Evolutionary conservation across 2,797 vertebrate species (phyloP).

Genomic region (Acrossocheilus wenchowensis): DNA sequence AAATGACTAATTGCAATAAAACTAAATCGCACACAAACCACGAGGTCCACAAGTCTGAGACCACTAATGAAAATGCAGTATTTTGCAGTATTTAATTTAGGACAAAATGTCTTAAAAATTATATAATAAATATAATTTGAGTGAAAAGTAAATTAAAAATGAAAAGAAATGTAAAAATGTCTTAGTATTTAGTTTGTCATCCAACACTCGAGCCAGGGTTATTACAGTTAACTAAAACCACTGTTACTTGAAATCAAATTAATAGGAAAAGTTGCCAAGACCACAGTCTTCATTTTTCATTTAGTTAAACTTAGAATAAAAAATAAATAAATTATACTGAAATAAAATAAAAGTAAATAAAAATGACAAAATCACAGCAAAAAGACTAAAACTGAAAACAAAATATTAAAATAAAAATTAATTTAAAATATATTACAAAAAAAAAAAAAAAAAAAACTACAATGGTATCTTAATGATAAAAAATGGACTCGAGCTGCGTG

Average conservation of each 20-base stretch:
- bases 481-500: neutral
- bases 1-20: neutral
- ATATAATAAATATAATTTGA: neutral
- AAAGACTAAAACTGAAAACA: neutral
- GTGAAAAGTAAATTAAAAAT: neutral
- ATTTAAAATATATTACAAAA: neutral
- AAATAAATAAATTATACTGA: neutral
- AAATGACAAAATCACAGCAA: neutral
- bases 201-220: neutral
- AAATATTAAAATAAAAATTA: neutral
- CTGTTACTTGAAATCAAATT: neutral
- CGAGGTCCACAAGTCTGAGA: neutral
- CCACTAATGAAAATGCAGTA: neutral
- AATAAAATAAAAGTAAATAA: neutral
- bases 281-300: neutral
- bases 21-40: neutral
- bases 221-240: neutral
- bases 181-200: neutral
- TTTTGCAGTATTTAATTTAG: neutral
- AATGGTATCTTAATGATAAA: neutral
- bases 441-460: neutral
- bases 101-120: neutral
- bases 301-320: neutral
- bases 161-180: neutral
- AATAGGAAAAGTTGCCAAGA: neutral